A percentile compares a stretch with the other conserved stretches of the same genome.
These are phyloP conservation scores for Dendrocopos noguchii DNA, from an alignment of 2,113 vertebrate species.

Conservation along the genomic window DNA sequence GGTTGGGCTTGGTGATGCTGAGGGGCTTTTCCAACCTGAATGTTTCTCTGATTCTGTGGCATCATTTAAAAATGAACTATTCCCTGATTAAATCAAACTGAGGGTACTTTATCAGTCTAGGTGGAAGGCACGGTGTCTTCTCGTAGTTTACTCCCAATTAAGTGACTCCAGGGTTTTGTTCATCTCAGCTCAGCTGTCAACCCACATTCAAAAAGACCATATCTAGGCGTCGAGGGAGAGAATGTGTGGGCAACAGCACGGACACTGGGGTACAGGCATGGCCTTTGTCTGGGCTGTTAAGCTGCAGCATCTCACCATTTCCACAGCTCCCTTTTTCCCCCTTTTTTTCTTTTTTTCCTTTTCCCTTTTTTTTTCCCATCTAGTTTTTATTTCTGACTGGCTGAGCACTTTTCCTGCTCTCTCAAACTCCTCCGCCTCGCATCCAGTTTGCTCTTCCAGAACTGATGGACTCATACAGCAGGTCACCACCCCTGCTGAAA, in stretches of 20 bases:
- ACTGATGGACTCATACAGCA: not conserved
- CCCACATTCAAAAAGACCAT: constrained; percentile 64
- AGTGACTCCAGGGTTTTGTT: constrained; percentile 68
- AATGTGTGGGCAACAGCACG: constrained; percentile 28
- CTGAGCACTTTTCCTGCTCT: constrained; percentile 10
- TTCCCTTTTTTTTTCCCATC: not conserved
- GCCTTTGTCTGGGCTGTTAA: not conserved
- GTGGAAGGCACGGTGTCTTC: constrained; percentile 13
- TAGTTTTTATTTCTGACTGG: not conserved
- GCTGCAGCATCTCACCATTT: not conserved
- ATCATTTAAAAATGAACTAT: constrained; percentile 15
- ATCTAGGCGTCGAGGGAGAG: constrained; percentile 25
- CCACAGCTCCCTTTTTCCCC: not conserved
- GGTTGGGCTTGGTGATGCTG: no score
- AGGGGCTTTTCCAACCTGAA: no score
- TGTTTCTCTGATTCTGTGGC: no score
- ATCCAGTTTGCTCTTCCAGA: constrained; percentile 50
- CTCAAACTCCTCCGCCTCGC: not conserved
- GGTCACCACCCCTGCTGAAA: constrained; percentile 48
- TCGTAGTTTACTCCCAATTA: constrained; percentile 13
- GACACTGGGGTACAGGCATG: not conserved
- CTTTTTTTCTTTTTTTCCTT: not conserved
- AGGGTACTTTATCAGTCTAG: not conserved
- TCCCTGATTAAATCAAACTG: not conserved
- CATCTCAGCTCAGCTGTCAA: constrained; percentile 61